These are phyloP conservation scores for Drosophila mayaguana DNA, from an alignment of 2,888 invertebrate genomes.

Conservation along the genomic window DNA sequence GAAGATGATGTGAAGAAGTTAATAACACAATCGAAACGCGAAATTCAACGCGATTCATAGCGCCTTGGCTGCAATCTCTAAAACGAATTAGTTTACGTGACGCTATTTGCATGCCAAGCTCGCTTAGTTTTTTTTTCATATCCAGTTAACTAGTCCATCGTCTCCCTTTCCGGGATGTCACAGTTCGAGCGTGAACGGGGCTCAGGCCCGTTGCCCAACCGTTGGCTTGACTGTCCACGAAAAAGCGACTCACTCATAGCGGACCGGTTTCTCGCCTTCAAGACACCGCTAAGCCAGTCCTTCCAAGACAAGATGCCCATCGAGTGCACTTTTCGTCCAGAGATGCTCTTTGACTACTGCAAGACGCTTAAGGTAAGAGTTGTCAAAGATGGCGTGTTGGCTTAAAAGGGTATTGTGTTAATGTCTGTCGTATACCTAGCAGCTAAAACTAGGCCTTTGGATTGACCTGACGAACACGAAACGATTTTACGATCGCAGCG, in stretches of 20 bases:
- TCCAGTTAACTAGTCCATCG: slow-evolving; percentile 12
- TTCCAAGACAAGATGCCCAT: slow-evolving; percentile 95
- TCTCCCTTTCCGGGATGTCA: slow-evolving; percentile 33
- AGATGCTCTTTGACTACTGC: slow-evolving; percentile 93
- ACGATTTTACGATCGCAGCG: slow-evolving; percentile 94
- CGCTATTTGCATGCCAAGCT: slow-evolving; percentile 12
- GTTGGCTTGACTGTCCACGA: slow-evolving; percentile 95
- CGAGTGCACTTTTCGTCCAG: slow-evolving; percentile 92
- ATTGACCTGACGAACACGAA: slow-evolving; percentile 98
- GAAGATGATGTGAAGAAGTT: slow-evolving; percentile 41
- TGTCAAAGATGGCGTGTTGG: background rate
- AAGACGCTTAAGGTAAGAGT: slow-evolving; percentile 90
- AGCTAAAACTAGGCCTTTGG: slow-evolving; percentile 96
- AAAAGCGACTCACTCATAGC: slow-evolving; percentile 90
- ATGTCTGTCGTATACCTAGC: slow-evolving; percentile 21
- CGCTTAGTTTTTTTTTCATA: slow-evolving; percentile 13
- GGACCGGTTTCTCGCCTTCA: slow-evolving; percentile 91
- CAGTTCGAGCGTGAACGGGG: slow-evolving; percentile 65
- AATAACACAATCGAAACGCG: slow-evolving; percentile 32
- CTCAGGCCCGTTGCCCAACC: slow-evolving; percentile 91
- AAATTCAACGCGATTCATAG: slow-evolving; percentile 20
- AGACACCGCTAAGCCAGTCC: slow-evolving; percentile 93
- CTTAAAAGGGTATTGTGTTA: background rate
- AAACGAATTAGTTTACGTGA: background rate
- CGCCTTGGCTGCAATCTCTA: slow-evolving; percentile 12